Base-by-base conservation (phyloP, 1,140 invertebrate genomes). In the Scaptomyza montana region DNA sequence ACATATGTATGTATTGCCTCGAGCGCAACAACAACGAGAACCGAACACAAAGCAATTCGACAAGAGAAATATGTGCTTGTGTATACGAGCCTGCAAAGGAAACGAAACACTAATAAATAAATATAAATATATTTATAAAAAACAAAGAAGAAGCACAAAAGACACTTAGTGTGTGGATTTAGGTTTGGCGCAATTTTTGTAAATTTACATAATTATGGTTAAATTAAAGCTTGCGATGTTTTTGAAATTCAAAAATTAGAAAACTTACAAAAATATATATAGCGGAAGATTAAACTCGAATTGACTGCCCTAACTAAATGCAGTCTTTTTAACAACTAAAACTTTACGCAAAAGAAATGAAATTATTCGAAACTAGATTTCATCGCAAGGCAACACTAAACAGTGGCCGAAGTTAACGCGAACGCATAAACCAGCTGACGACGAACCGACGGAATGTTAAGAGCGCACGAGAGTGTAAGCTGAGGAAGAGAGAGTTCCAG, bases 341-440 rank as follows among this genome's bases (percentile, higher is more conserved):
- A 60, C 25, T 33, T 33, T 5, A 76, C 65, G 74, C 65, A 45
- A 30, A 70, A 81, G 75, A 86, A 86, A 86, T 81, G 28, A 66
- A 87, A 69, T 69, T 25, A 70, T 60, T 75, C 68, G 45, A 46
- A 56, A 64, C 65, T 57, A 43, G 33, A 63, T 50, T 47, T 80
- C 64, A 62, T 47, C 33, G 59, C 74, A 81, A 59, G 65, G 74
- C 67, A 51, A 66, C 51, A 87, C 77, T 84, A 69, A 73, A 79
- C 62, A 55, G 53, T 73, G 61, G 13, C 39, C 79, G 65, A 84
- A 78, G 68, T 68, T 72, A 89, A 78, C 65, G 72, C 59, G 55
- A 75, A 63, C 61, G 68, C 73, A 72, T 76, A 68, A 86, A 79
- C 79, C 82, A 87, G 84, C 84, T 89, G 79, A 84, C 70, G 57